A percentile compares a stretch with the other conserved stretches of the same genome.
Evolutionary conservation across 2,113 vertebrate species (phyloP).

Genomic region (Perca fluviatilis): DNA sequence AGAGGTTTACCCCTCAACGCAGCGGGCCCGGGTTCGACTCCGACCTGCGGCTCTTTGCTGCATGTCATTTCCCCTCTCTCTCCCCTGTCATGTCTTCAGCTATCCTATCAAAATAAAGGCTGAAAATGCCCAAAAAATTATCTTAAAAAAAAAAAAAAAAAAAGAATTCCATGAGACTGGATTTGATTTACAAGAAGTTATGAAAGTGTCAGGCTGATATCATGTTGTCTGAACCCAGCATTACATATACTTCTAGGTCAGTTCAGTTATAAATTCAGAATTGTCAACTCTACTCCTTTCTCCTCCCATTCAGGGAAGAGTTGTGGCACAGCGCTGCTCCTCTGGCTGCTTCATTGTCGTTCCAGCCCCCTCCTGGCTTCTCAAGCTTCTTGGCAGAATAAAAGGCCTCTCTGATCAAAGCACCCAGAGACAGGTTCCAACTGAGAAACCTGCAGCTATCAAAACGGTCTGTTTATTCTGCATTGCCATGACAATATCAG

Average conservation of each 20-base stretch:
- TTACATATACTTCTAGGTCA: neutral
- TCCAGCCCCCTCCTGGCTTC: slow-evolving; percentile 35
- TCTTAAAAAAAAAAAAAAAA: no score
- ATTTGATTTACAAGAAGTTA: neutral
- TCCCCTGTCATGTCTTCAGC: no score
- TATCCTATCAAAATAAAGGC: no score
- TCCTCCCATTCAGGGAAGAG: slow-evolving; percentile 14
- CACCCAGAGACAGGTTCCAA: slow-evolving; percentile 51
- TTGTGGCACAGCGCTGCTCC: neutral
- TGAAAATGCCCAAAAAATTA: no score
- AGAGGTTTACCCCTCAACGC: no score
- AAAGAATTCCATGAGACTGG: no score
- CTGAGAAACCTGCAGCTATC: slow-evolving; percentile 62
- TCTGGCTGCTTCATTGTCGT: slow-evolving; percentile 31
- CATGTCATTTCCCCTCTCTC: no score
- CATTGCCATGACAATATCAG: slow-evolving; percentile 80
- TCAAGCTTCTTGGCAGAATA: slow-evolving; percentile 75
- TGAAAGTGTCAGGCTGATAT: neutral
- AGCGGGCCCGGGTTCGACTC: no score
- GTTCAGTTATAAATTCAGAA: neutral
- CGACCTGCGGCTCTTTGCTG: no score
- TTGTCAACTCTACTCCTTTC: slow-evolving; percentile 7
- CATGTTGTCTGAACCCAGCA: neutral
- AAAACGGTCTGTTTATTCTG: slow-evolving; percentile 77
- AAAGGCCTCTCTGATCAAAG: slow-evolving; percentile 80